Base-by-base conservation (phyloP, 2,797 vertebrate genomes). In the Borostomias antarcticus region DNA sequence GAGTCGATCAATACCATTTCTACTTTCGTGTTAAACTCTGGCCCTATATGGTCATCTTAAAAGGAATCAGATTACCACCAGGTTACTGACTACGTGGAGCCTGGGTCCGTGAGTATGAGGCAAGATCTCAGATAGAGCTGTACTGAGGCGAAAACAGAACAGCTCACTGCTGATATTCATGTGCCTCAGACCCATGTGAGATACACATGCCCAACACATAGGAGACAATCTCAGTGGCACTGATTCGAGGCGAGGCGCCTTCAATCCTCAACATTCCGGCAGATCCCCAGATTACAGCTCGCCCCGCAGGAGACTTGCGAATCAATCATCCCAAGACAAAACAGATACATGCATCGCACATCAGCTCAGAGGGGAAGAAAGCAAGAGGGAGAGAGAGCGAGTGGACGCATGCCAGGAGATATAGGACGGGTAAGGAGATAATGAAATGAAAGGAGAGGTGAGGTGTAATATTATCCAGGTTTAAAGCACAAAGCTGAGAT, bases 291-390 rank as follows among this genome's bases (percentile, higher is more conserved):
- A 87, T 88, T 85, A 83, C 35, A 68, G 64, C 75, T 66, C 70
- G 70, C 58, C n/a, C 74, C 68, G 65, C 77, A 59, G 52, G 72
- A 72, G 75, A 86, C 83, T 85, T 83, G 80, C 82, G 79, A 89
- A 90, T 88, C 83, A 88, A 80, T 86, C 90, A 86, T 74, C 60
- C 66, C 21, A 2, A 73, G 83, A 90, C 88, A 79, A 88, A 86
- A 77, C 72, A 75, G 81, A 91, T 79, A 86, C 73, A 85, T 77
- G 82, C 68, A 69, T 69, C 73, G 77, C 59, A 30, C 5, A 40
- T 66, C 73, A n/a, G 76, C 66, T 67, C 17, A 7, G 19, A 56
- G 52, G n/a, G 23, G 29, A 21, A 52, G 50, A 52, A 9, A 52
- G 50, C 8, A 11, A 26, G 50, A 26, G 50, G 11, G 50, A 9